phyloP scores from a whole-genome alignment of 2,888 invertebrate species.

The Silvanus unidentatus region DNA sequence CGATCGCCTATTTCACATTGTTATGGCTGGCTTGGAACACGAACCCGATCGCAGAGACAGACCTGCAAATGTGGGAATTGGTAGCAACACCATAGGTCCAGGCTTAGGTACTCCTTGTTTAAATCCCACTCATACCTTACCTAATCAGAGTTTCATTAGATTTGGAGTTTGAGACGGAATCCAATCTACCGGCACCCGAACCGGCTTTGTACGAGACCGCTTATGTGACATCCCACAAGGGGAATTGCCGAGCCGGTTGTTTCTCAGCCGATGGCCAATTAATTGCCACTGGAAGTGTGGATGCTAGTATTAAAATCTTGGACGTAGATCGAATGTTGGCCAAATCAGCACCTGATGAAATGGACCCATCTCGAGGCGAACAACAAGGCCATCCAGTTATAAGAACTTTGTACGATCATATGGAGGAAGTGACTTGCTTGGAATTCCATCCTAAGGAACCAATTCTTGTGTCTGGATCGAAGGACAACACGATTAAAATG shows the following conservation, averaged over 20 bases:
- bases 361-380: constrained; percentile 75
- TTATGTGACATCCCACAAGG: constrained; percentile 97
- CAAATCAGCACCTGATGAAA: constrained; percentile 90
- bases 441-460: constrained; percentile 96
- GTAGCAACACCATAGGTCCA: constrained; percentile 58
- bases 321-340: constrained; percentile 99
- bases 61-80: constrained; percentile 54
- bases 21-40: constrained; percentile 77
- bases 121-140: too few species aligned
- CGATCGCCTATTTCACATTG: constrained; percentile 81
- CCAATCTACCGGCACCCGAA: constrained; percentile 87
- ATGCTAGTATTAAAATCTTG: constrained; percentile 97
- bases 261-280: constrained; percentile 93
- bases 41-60: constrained; percentile 70
- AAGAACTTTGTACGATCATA: constrained; percentile 93
- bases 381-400: constrained; percentile 97
- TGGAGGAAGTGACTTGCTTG: constrained; percentile 93
- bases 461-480: constrained; percentile 89
- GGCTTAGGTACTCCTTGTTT: constrained; percentile 55
- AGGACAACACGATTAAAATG: constrained; percentile 89
- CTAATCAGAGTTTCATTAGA: too few species aligned
- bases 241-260: constrained; percentile 90
- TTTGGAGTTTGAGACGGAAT: constrained; percentile 94
- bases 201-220: constrained; percentile 97
- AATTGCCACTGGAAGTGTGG: constrained; percentile 96